Percentiles rank a stretch among this genome's conserved stretches.
Evolutionary conservation across 2,113 vertebrate genomes (phyloP).

Genomic region (Hemibagrus wyckioides): DNA sequence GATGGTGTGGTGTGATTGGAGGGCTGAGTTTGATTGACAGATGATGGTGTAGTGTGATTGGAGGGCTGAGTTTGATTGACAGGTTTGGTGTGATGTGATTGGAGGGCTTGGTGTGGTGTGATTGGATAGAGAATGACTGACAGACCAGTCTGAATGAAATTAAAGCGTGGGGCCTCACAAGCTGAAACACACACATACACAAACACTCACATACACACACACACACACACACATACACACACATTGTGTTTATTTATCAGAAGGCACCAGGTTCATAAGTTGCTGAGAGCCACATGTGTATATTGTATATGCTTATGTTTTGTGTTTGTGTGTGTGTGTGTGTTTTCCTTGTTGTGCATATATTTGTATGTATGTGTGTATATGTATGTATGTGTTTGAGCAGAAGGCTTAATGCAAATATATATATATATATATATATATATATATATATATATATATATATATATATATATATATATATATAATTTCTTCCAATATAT

Average conservation of each 20-base stretch:
- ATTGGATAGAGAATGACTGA: background rate
- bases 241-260: background rate
- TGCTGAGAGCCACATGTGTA: slow-evolving; percentile 1
- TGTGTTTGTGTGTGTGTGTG: slow-evolving; percentile 4
- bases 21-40: background rate
- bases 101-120: slow-evolving; percentile 11
- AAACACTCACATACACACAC: background rate
- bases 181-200: background rate
- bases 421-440: slow-evolving; percentile 44
- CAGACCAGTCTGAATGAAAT: background rate
- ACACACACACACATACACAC: background rate
- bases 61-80: background rate
- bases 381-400: background rate
- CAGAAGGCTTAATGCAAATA: slow-evolving; percentile 52
- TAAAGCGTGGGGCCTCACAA: background rate
- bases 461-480: too few relatives aligned
- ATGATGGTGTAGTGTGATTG: background rate
- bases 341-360: background rate
- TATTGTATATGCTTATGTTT: background rate
- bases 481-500: slow-evolving; percentile 39
- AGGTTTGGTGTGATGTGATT: background rate
- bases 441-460: too few relatives aligned
- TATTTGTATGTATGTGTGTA: background rate
- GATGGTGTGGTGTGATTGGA: background rate
- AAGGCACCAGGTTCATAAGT: slow-evolving; percentile 18